Evolutionary conservation across 2,797 vertebrate species (phyloP).

Genomic region (Hipposideros larvatus): DNA sequence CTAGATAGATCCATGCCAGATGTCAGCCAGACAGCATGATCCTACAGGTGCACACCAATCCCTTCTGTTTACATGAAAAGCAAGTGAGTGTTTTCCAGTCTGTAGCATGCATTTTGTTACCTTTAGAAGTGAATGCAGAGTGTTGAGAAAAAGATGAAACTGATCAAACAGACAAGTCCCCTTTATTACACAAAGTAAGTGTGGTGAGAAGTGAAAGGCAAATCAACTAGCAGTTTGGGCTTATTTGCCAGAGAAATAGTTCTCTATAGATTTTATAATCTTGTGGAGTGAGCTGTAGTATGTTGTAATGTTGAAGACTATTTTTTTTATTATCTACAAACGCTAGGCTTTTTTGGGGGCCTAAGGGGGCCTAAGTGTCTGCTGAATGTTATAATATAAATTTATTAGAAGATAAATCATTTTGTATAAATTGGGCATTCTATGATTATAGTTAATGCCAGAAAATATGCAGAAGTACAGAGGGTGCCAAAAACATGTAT

Average conservation of each 20-base stretch:
- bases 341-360: not conserved
- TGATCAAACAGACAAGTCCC: not conserved
- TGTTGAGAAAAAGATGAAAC: not conserved
- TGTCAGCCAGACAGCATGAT: not conserved
- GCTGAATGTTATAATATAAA: not conserved
- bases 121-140: not conserved
- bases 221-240: not conserved
- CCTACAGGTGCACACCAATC: not conserved
- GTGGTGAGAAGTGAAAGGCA: not conserved
- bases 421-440: not conserved
- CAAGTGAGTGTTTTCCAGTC: not conserved
- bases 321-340: not conserved
- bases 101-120: not conserved
- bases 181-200: not conserved
- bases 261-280: not conserved
- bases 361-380: not conserved
- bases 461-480: not conserved
- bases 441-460: not conserved
- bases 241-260: not conserved
- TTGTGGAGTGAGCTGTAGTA: not conserved
- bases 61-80: not conserved
- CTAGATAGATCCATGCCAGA: not conserved
- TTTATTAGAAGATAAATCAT: not conserved
- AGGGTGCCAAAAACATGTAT: no score
- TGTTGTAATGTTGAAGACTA: not conserved